Evolutionary conservation across 2,113 vertebrate species (phyloP).

Genomic region (Podarcis raffonei): DNA sequence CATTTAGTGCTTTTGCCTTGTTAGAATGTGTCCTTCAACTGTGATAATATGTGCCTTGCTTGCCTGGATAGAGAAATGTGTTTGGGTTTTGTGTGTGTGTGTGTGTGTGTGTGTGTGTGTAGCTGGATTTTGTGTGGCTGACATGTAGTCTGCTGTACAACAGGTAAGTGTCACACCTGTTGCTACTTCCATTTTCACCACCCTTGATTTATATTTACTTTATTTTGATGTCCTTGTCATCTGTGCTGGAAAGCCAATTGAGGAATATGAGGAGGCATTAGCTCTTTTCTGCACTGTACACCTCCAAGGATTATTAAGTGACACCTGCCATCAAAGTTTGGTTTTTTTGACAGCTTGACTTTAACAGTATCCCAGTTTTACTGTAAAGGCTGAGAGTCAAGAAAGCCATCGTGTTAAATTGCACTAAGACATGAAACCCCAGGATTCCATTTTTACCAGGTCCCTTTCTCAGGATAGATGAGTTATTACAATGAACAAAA

Average conservation of each 20-base stretch:
- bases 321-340: not conserved
- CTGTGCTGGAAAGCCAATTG: not conserved
- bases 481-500: not conserved
- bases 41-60: too few species aligned
- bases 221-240: not conserved
- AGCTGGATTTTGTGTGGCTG: too few species aligned
- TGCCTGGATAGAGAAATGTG: too few species aligned
- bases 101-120: too few species aligned
- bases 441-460: fast-evolving
- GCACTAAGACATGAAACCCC: not conserved
- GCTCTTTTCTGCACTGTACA: not conserved
- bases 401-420: not conserved
- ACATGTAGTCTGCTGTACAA: too few species aligned
- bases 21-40: too few species aligned
- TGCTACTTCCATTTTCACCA: too few species aligned
- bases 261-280: not conserved
- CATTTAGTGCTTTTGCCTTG: too few species aligned
- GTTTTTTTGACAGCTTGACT: not conserved
- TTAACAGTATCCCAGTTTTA: not conserved
- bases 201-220: not conserved
- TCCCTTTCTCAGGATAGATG: not conserved
- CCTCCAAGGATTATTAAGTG: conserved; percentile 10
- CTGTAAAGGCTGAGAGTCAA: not conserved
- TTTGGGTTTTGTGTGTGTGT: too few species aligned
- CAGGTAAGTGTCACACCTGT: too few species aligned